Evolutionary conservation across 2,888 invertebrate genomes (phyloP).

Genomic region (Thysanoteuthis rhombus): DNA sequence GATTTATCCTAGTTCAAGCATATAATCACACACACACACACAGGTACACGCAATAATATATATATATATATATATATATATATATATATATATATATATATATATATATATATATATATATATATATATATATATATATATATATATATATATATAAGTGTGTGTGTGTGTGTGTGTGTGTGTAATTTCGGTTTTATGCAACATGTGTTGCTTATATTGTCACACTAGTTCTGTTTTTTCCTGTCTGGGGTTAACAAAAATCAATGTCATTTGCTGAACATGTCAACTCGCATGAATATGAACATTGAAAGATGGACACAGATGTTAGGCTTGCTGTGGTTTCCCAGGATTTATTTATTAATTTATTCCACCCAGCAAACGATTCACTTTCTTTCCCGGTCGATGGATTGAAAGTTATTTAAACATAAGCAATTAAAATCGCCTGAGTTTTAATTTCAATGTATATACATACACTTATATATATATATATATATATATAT

Average conservation of each 20-base stretch:
- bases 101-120: not conserved
- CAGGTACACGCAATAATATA: too few species aligned
- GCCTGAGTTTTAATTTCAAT: too few species aligned
- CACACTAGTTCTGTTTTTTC: not conserved
- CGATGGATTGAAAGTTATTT: too few species aligned
- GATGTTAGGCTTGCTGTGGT: not conserved
- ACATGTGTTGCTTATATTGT: not conserved
- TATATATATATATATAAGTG: not conserved
- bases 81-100: too few species aligned
- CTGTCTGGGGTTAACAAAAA: not conserved
- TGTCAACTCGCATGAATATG: not conserved
- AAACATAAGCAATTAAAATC: too few species aligned
- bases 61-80: too few species aligned
- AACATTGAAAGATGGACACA: not conserved
- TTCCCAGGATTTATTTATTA: not conserved
- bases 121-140: slow-evolving; percentile 12
- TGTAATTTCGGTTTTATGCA: too few species aligned
- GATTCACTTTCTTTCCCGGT: too few species aligned
- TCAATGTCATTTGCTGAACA: not conserved
- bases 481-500: not conserved
- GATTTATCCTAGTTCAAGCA: too few species aligned
- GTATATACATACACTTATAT: not conserved
- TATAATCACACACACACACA: too few species aligned
- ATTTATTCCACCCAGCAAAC: not conserved
- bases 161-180: too few species aligned